Percentiles rank a stretch among this genome's conserved stretches.
These are phyloP conservation scores for Tachypleus tridentatus DNA, from an alignment of 1,140 invertebrate species.

Conservation along the genomic window DNA sequence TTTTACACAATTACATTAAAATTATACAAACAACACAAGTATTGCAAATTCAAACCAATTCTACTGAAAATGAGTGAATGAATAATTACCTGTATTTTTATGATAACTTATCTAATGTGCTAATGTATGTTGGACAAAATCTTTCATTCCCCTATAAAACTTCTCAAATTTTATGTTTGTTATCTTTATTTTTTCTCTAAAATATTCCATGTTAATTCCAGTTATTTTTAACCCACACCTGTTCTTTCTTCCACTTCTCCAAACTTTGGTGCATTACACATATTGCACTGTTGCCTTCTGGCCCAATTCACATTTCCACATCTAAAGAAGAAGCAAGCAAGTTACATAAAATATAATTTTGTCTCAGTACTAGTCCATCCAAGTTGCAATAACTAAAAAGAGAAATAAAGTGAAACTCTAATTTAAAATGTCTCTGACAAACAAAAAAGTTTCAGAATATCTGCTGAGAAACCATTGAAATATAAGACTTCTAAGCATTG, in stretches of 20 bases:
- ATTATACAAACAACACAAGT: no score
- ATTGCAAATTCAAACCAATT: no score
- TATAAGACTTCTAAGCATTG: no score
- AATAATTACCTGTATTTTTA: neutral
- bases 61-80: no score
- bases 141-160: constrained; percentile 2
- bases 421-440: no score
- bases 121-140: constrained; percentile 1
- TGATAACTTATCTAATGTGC: neutral
- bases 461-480: no score
- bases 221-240: constrained; percentile 21
- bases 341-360: neutral
- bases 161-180: neutral
- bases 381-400: no score
- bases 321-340: constrained; percentile 31
- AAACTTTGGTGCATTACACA: constrained; percentile 97
- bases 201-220: neutral
- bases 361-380: no score
- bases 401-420: no score
- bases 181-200: neutral
- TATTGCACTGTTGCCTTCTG: constrained; percentile 87
- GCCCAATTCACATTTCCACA: constrained; percentile 99
- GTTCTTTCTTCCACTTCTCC: constrained; percentile 68
- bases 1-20: no score
- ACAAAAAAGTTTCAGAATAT: no score